These are phyloP conservation scores for Eumacrocentrus americanus DNA, from an alignment of 2,888 invertebrate species.

Conservation along the genomic window DNA sequence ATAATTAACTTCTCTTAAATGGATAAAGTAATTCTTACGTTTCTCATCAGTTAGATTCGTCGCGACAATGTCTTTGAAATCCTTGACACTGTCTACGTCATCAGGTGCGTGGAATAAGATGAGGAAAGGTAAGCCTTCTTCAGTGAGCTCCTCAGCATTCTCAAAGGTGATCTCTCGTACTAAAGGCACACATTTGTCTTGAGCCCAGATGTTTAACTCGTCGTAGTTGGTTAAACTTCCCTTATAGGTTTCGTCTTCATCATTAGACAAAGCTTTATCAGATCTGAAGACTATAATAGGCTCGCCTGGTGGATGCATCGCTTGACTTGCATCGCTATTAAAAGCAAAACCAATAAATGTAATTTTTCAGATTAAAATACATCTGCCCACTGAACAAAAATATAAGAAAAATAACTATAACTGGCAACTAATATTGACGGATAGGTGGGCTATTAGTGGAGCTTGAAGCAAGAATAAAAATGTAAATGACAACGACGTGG, in stretches of 20 bases:
- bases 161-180: constrained; percentile 99
- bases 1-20: constrained; percentile 8
- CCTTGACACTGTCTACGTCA: constrained; percentile 80
- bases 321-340: constrained; percentile 69
- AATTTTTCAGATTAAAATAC: not conserved
- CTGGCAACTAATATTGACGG: not conserved
- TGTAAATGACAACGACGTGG: constrained; percentile 18
- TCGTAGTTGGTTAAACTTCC: constrained; percentile 79
- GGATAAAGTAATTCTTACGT: constrained; percentile 72
- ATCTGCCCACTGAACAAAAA: no score
- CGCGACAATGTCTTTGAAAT: constrained; percentile 81
- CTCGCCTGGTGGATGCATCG: constrained; percentile 84
- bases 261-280: constrained; percentile 78
- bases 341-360: not conserved
- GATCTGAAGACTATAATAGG: constrained; percentile 85
- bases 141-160: constrained; percentile 98
- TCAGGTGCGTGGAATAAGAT: constrained; percentile 93
- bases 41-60: constrained; percentile 83
- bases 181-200: constrained; percentile 92
- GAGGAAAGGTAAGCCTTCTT: constrained; percentile 97
- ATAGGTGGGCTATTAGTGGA: no score
- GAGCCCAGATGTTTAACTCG: constrained; percentile 86
- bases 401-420: no score
- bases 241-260: constrained; percentile 83
- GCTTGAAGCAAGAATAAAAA: not conserved